Percentiles rank a stretch among this genome's conserved stretches.
These are phyloP conservation scores for Setipinna tenuifilis DNA, from an alignment of 2,797 vertebrate genomes.

Conservation along the genomic window DNA sequence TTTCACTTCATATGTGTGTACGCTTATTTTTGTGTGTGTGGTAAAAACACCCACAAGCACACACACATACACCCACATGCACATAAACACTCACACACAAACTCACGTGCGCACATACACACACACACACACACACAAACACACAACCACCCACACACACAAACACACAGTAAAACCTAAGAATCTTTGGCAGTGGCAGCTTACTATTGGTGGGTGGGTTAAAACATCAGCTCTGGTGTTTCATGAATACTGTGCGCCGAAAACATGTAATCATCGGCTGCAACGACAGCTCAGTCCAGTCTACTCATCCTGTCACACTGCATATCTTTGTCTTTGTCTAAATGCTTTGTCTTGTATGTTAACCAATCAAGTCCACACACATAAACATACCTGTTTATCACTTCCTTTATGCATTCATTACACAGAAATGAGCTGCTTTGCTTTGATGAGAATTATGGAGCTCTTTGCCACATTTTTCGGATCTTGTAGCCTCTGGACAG, in stretches of 20 bases:
- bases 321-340: neutral
- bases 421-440: neutral
- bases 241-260: neutral
- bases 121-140: neutral
- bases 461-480: neutral
- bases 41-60: too few species aligned
- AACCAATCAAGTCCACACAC: neutral
- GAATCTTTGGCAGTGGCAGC: neutral
- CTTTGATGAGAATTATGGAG: neutral
- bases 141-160: neutral
- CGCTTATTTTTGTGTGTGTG: too few species aligned
- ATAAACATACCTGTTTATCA: neutral
- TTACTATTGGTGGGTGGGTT: conserved; percentile 1
- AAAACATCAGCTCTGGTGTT: neutral
- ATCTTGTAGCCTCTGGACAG: neutral
- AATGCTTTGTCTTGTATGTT: neutral
- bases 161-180: neutral
- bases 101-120: neutral
- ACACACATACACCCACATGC: too few species aligned
- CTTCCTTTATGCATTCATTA: neutral
- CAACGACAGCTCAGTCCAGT: neutral
- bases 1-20: neutral
- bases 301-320: neutral
- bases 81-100: neutral
- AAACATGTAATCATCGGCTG: neutral